Evolutionary conservation across 2,113 vertebrate species (phyloP).

Genomic region (Conger conger): DNA sequence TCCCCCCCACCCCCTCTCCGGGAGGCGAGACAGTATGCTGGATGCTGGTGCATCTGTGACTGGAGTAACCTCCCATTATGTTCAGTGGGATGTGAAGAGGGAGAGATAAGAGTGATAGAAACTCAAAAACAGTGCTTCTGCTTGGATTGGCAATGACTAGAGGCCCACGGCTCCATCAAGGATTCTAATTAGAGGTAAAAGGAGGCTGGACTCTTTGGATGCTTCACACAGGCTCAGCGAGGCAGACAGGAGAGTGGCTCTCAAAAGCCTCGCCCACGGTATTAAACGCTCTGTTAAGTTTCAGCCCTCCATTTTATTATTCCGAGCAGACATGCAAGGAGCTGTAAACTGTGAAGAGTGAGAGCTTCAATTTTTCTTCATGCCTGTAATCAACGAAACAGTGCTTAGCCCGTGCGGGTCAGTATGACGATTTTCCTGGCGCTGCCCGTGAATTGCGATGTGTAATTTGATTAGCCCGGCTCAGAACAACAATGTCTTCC

Average conservation of each 20-base stretch:
- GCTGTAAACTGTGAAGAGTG: constrained; percentile 24
- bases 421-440: constrained; percentile 28
- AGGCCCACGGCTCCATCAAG: background rate
- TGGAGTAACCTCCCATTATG: background rate
- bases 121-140: background rate
- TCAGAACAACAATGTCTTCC: constrained; percentile 39
- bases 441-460: constrained; percentile 51
- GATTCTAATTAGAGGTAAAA: background rate
- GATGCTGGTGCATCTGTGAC: background rate
- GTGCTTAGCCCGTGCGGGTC: constrained; percentile 46
- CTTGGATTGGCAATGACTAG: background rate
- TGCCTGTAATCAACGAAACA: constrained; percentile 55
- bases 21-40: background rate
- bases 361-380: constrained; percentile 47
- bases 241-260: background rate
- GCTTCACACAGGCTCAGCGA: background rate
- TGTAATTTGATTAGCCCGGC: constrained; percentile 56
- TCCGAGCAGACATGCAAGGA: constrained; percentile 45
- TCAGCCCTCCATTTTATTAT: constrained; percentile 52
- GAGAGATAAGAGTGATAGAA: background rate
- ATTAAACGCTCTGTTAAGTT: constrained; percentile 24
- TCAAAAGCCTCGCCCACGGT: background rate
- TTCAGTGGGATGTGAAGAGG: background rate
- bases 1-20: background rate
- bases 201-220: background rate